Evolutionary conservation across 2,113 vertebrate genomes (phyloP).

Genomic region (Meriones unguiculatus): DNA sequence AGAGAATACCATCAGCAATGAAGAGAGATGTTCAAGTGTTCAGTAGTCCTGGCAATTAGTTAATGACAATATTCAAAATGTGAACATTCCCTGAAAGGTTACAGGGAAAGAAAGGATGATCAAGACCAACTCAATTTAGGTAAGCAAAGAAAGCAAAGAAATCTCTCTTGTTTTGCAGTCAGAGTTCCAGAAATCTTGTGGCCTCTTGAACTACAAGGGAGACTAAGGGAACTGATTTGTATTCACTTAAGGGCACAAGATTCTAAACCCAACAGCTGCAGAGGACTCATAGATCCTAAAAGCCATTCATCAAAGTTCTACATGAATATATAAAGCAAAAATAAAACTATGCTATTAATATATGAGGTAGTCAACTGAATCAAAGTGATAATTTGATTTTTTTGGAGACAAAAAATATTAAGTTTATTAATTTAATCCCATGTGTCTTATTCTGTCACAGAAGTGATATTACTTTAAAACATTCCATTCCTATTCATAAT

Average conservation of each 20-base stretch:
- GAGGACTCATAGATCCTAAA: not conserved
- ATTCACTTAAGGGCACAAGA: not conserved
- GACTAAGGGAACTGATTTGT: not conserved
- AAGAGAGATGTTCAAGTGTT: not conserved
- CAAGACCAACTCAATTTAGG: not conserved
- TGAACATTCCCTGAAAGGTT: not conserved
- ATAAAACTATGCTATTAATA: not conserved
- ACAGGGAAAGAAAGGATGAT: not conserved
- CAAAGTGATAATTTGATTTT: slow-evolving; percentile 41
- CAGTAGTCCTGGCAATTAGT: not conserved
- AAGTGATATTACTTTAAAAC: slow-evolving; percentile 15
- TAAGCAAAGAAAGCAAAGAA: not conserved
- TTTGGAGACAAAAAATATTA: slow-evolving; percentile 10
- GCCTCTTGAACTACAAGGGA: not conserved
- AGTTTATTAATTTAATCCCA: slow-evolving; percentile 37
- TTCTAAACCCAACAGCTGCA: not conserved
- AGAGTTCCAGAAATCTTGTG: not conserved
- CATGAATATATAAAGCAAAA: slow-evolving; percentile 37
- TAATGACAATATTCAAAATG: not conserved
- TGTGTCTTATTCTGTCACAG: not conserved
- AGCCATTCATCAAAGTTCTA: not conserved
- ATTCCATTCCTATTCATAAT: not conserved
- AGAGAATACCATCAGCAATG: not conserved
- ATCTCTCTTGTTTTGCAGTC: not conserved
- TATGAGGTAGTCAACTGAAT: not conserved